Percentiles rank a stretch among this genome's conserved stretches.
Evolutionary conservation across 2,113 vertebrate species (phyloP).

Genomic region (Hyperopisus bebe): DNA sequence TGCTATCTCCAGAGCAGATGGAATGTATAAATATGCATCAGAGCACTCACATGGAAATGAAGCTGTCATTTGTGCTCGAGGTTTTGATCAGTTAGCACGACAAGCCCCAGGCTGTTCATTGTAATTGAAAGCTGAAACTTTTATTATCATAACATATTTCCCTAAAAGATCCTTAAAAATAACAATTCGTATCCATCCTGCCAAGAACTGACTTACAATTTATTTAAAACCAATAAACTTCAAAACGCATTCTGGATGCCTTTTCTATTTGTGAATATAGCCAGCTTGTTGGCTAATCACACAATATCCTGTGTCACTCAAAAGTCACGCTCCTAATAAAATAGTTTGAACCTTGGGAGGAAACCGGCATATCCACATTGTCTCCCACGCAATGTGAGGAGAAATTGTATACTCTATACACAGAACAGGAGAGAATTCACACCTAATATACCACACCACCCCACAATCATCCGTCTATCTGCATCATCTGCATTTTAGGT

Average conservation of each 20-base stretch:
- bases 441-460: not conserved
- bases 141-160: slow-evolving; percentile 31
- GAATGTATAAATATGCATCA: slow-evolving; percentile 52
- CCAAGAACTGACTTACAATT: not conserved
- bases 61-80: slow-evolving; percentile 36
- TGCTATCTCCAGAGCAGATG: slow-evolving; percentile 36
- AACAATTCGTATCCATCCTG: slow-evolving; percentile 3
- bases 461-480: not conserved
- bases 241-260: not conserved
- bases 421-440: not conserved
- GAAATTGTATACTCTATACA: not conserved
- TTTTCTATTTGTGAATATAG: not conserved
- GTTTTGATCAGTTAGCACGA: slow-evolving; percentile 44
- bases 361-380: not conserved
- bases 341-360: not conserved
- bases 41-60: slow-evolving; percentile 40
- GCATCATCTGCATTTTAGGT: not conserved
- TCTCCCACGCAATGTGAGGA: not conserved
- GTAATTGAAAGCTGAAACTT: slow-evolving; percentile 49
- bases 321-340: not conserved
- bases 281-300: not conserved
- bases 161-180: slow-evolving; percentile 23
- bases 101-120: slow-evolving; percentile 40
- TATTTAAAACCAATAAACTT: not conserved
- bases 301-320: not conserved